phyloP scores from a whole-genome alignment of 2,888 invertebrate species.

The Euplexia lucipara region DNA sequence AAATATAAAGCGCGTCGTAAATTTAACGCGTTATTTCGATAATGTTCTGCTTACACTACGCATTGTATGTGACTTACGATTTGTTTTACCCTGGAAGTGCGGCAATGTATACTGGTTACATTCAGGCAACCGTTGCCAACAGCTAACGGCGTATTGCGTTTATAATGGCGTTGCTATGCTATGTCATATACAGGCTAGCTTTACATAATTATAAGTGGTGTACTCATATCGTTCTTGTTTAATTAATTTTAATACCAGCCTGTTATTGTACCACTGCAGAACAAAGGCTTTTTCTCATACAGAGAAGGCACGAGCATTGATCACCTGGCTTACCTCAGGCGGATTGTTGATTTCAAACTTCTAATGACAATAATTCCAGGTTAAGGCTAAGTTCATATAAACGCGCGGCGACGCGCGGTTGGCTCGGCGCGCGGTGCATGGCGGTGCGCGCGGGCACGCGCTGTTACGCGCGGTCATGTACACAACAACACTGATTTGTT shows the following conservation, averaged over 20 bases:
- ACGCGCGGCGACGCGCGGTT: too few relatives aligned
- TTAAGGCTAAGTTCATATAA: too few relatives aligned
- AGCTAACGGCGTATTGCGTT: conserved; percentile 36
- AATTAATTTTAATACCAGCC: not conserved
- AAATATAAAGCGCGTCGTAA: conserved; percentile 72
- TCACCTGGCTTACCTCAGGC: too few relatives aligned
- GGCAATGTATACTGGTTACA: conserved; percentile 47
- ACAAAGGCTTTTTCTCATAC: too few relatives aligned
- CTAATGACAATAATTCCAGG: too few relatives aligned
- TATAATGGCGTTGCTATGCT: conserved; percentile 26
- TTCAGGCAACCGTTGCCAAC: conserved; percentile 42
- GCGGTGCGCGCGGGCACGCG: too few relatives aligned
- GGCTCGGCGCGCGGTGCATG: too few relatives aligned
- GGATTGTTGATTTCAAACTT: too few relatives aligned
- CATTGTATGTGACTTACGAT: conserved; percentile 62
- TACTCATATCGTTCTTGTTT: not conserved
- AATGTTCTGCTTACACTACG: conserved; percentile 62
- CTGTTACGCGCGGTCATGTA: too few relatives aligned
- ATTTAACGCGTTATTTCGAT: conserved; percentile 76
- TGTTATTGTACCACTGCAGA: too few relatives aligned
- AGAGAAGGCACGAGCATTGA: too few relatives aligned
- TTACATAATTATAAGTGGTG: not conserved
- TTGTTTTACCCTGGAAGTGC: conserved; percentile 39
- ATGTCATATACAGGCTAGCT: conserved; percentile 24
- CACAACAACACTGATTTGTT: too few relatives aligned